phyloP scores from a whole-genome alignment of 2,113 vertebrate species.

The Corapipo altera region DNA sequence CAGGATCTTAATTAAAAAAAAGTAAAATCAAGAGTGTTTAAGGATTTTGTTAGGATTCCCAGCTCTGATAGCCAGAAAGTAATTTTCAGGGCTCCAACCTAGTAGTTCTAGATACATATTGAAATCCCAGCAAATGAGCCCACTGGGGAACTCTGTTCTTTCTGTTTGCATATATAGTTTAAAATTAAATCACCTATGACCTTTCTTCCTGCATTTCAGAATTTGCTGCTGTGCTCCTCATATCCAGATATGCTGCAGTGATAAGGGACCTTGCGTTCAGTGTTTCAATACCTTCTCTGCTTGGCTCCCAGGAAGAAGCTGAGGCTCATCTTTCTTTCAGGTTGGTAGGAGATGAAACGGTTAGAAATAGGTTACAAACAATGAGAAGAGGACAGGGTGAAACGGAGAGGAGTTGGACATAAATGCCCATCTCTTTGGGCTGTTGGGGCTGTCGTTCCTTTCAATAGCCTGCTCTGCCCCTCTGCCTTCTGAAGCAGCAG shows the following conservation, averaged over 20 bases:
- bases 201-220: background rate
- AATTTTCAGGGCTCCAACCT: background rate
- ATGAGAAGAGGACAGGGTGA: background rate
- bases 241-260: background rate
- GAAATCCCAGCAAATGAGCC: background rate
- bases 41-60: background rate
- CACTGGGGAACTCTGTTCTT: background rate
- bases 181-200: background rate
- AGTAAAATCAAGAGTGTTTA: background rate
- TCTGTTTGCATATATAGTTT: background rate
- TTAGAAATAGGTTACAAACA: background rate
- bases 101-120: background rate
- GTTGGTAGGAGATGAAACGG: background rate
- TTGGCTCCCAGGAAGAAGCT: background rate
- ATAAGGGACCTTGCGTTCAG: background rate
- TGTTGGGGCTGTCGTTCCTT: background rate
- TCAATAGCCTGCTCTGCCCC: background rate
- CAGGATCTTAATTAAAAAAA: background rate
- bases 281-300: background rate
- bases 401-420: background rate
- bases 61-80: background rate
- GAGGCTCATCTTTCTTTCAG: background rate
- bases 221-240: background rate
- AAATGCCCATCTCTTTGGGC: fast-evolving
- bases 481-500: background rate